A percentile compares a stretch with the other conserved stretches of the same genome.
phyloP scores from a whole-genome alignment of 1,140 invertebrate genomes.

The Trachymyrmex septentrionalis region DNA sequence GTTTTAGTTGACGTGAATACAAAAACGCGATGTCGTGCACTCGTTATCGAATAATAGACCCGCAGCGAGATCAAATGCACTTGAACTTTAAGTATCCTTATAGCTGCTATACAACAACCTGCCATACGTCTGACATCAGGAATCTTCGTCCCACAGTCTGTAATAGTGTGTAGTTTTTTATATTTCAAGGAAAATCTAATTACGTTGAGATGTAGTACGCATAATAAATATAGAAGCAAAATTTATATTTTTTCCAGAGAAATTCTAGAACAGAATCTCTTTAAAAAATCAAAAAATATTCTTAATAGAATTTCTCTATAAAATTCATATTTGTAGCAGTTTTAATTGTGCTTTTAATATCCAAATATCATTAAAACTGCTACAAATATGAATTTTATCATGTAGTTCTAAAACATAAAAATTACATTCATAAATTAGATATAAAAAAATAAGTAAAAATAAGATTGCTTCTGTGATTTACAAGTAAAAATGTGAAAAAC shows the following conservation, averaged over 20 bases:
- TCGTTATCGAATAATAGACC: constrained; percentile 48
- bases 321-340: neutral
- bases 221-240: neutral
- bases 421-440: neutral
- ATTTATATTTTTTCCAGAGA: neutral
- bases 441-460: neutral
- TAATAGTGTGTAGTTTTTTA: constrained; percentile 27
- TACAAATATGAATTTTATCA: neutral
- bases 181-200: neutral
- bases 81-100: constrained; percentile 40
- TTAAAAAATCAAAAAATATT: neutral
- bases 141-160: constrained; percentile 22
- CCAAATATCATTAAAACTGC: neutral
- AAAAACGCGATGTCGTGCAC: constrained; percentile 59
- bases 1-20: neutral
- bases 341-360: neutral
- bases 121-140: neutral
- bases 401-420: neutral
- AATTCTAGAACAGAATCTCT: neutral
- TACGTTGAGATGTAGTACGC: neutral
- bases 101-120: constrained; percentile 12
- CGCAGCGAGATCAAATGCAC: constrained; percentile 38
- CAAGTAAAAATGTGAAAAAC: no score
- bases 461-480: neutral
- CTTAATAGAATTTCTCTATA: neutral